Percentiles rank a stretch among this genome's conserved stretches.
phyloP scores from a whole-genome alignment of 2,888 invertebrate genomes.

The Empis livida region DNA sequence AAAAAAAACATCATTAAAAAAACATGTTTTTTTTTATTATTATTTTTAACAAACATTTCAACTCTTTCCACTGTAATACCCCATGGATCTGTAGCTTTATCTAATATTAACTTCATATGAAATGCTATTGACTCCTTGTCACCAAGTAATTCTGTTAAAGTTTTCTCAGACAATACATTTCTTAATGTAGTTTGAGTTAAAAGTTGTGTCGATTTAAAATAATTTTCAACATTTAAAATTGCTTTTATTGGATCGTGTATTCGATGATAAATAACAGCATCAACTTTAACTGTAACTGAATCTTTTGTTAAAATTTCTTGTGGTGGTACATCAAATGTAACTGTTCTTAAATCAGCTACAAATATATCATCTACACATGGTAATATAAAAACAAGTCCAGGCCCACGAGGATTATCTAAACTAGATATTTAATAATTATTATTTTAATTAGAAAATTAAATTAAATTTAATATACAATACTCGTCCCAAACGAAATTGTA shows the following conservation, averaged over 20 bases:
- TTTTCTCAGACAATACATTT: slow-evolving; percentile 81
- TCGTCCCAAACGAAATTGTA: not conserved
- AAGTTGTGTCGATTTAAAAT: slow-evolving; percentile 53
- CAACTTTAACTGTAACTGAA: slow-evolving; percentile 83
- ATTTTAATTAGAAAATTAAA: not conserved
- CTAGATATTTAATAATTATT: slow-evolving; percentile 11
- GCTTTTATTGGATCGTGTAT: slow-evolving; percentile 61
- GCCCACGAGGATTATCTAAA: slow-evolving; percentile 40
- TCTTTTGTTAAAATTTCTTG: slow-evolving; percentile 69
- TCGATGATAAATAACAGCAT: slow-evolving; percentile 72
- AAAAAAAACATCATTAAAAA: not conserved
- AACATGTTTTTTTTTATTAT: not conserved
- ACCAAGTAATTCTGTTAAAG: slow-evolving; percentile 78
- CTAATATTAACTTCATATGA: slow-evolving; percentile 69
- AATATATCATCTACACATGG: slow-evolving; percentile 46
- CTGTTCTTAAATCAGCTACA: slow-evolving; percentile 45
- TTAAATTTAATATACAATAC: not conserved
- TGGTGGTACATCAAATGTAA: slow-evolving; percentile 48
- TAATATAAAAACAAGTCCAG: slow-evolving; percentile 45
- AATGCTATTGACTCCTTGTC: slow-evolving; percentile 80
- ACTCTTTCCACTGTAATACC: slow-evolving; percentile 86
- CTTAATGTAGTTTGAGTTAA: slow-evolving; percentile 70
- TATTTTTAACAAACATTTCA: slow-evolving; percentile 55
- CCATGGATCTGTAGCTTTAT: slow-evolving; percentile 79
- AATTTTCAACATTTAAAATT: slow-evolving; percentile 48